Conservation (phyloP, 2,888 invertebrate genomes). For the Melanostoma mellinum region DNA sequence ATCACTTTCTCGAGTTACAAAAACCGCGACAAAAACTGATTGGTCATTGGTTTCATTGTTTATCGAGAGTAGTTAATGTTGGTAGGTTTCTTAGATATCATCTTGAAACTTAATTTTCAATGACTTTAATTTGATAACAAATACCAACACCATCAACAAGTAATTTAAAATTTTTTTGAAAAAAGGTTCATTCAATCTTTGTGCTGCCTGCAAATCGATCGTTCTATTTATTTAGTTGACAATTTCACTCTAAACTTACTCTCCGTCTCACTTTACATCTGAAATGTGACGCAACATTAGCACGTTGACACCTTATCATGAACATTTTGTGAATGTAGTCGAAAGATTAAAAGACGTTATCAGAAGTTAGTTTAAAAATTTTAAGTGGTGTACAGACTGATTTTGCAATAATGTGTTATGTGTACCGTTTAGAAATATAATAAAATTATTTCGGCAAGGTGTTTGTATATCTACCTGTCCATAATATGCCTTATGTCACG, state of each 20-base stretch:
- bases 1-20: background rate
- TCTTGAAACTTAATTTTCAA: too few relatives aligned
- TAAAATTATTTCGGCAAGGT: too few relatives aligned
- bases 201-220: background rate
- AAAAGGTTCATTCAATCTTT: too few relatives aligned
- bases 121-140: too few relatives aligned
- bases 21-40: background rate
- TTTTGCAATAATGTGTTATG: conserved; percentile 8
- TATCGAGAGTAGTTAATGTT: too few relatives aligned
- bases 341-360: conserved; percentile 52
- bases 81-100: too few relatives aligned
- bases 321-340: conserved; percentile 4
- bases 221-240: background rate
- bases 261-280: conserved; percentile 11
- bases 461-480: too few relatives aligned
- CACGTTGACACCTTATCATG: conserved; percentile 1
- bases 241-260: background rate
- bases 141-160: too few relatives aligned
- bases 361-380: conserved; percentile 6
- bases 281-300: conserved; percentile 12
- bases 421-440: too few relatives aligned
- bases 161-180: too few relatives aligned
- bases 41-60: background rate
- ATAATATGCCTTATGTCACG: background rate
- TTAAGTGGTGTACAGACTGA: conserved; percentile 19